Evolutionary conservation across 2,888 invertebrate genomes (phyloP), one percentile per base, ranked within the genome.

Genomic region (Parochlus steinenii): DNA sequence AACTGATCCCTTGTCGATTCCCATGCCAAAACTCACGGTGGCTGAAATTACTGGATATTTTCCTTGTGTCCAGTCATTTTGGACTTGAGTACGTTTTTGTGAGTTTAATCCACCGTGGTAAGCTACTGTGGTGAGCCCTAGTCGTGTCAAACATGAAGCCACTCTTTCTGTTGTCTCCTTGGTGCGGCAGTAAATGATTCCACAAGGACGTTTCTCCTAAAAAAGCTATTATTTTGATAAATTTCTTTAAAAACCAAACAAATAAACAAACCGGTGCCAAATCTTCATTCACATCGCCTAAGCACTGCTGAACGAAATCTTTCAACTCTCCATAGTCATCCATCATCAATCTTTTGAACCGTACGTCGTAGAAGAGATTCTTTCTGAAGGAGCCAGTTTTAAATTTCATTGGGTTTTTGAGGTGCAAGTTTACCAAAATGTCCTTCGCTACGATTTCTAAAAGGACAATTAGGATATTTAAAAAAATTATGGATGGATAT

Each of bases 1-100:
- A 10, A 98, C 98, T 37, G 81, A 73, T 3, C 83, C 74, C 58
- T 98, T 98, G 56, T 98, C 97, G 3, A 98, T 90, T 30, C 98
- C 98, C 98, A 98, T 99, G 24, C 98, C 98, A 62, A 98, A 98
- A 49, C 93, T 93, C 39, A 97, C 80, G 0, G 98, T 98, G 4
- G 98, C 97, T 43, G 83, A 83, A 44, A 98, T 93, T 18, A 95
- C 81, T 3, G 85, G 76, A 46, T 77, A 74, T 44, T 75, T 74
- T 1, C 95, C 95, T 22, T 65, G 64, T 62, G 89, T 87, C 97
- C 97, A 98, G 43, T 78, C 74, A 52, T 83, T 80, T 59, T 98
- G 97, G 23, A 80, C 77, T 31, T 70, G 64, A 33, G 73, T 67
- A 35, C 93, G 67, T 33, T 85, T 77, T 1, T 65, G 62, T 30